Conservation (phyloP, 2,797 vertebrate species). For the Furcifer pardalis region DNA sequence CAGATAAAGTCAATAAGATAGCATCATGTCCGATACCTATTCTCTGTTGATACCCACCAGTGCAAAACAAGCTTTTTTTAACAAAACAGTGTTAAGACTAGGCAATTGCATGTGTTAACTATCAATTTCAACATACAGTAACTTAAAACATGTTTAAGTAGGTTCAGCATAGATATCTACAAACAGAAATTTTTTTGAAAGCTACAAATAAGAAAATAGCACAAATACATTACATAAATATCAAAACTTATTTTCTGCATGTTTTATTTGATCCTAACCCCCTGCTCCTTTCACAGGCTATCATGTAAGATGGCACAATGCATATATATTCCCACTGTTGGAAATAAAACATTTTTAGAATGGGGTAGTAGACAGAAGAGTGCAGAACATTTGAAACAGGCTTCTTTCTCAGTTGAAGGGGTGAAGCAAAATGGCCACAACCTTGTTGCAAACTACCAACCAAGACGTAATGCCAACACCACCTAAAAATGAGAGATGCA, state of each 20-base stretch:
- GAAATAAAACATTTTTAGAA: not conserved
- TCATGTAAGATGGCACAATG: not conserved
- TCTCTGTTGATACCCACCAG: not conserved
- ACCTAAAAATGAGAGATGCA: conserved; percentile 77
- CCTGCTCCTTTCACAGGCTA: not conserved
- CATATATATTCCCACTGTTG: not conserved
- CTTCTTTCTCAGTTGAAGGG: conserved; percentile 82
- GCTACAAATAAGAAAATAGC: not conserved
- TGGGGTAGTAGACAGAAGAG: not conserved
- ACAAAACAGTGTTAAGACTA: not conserved
- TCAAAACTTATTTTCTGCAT: not conserved
- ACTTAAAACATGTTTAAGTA: conserved; percentile 22
- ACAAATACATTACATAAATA: conserved; percentile 15
- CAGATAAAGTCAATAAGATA: not conserved
- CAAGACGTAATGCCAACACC: conserved; percentile 97
- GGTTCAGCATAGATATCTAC: not conserved
- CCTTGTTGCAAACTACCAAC: conserved; percentile 97
- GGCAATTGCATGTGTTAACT: not conserved
- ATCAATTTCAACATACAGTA: not conserved
- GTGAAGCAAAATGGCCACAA: conserved; percentile 88
- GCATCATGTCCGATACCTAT: not conserved
- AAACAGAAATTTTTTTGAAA: not conserved
- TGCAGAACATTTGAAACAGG: not conserved
- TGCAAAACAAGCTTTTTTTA: not conserved
- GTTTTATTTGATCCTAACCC: conserved; percentile 3